Conservation (phyloP, 2,797 vertebrate species). For the Iguana delicatissima region DNA sequence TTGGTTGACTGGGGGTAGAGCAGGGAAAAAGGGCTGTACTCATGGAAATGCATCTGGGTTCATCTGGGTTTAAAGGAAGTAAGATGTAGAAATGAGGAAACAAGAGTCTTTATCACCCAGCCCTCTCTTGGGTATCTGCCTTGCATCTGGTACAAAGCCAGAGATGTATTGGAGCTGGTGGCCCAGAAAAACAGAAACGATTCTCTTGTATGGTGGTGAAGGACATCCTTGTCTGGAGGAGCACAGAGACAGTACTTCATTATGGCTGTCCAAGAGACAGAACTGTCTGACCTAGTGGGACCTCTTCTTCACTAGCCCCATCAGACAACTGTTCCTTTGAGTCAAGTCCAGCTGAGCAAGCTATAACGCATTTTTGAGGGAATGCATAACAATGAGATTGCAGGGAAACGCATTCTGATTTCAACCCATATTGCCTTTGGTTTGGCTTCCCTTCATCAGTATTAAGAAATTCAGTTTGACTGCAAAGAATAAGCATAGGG, state of each 20-base stretch:
- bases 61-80: constrained; percentile 2
- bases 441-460: not conserved
- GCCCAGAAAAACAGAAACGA: not conserved
- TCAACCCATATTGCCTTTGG: not conserved
- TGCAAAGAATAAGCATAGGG: not conserved
- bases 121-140: not conserved
- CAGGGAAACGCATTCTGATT: constrained; percentile 12
- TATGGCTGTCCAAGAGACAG: not conserved
- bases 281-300: not conserved
- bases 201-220: not conserved
- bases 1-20: not conserved
- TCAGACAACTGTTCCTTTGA: constrained; percentile 5
- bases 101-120: too few relatives aligned
- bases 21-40: constrained; percentile 18
- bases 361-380: not conserved
- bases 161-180: constrained; percentile 1
- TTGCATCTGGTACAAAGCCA: not conserved
- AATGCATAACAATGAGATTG: constrained; percentile 6
- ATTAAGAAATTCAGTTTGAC: not conserved
- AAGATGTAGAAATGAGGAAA: not conserved
- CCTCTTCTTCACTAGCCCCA: not conserved
- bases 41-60: constrained; percentile 1
- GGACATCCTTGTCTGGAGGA: constrained; percentile 15
- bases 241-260: not conserved
- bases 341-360: not conserved